These are phyloP conservation scores for Tigriopus japonicus DNA, from an alignment of 1,140 invertebrate genomes.

Conservation along the genomic window DNA sequence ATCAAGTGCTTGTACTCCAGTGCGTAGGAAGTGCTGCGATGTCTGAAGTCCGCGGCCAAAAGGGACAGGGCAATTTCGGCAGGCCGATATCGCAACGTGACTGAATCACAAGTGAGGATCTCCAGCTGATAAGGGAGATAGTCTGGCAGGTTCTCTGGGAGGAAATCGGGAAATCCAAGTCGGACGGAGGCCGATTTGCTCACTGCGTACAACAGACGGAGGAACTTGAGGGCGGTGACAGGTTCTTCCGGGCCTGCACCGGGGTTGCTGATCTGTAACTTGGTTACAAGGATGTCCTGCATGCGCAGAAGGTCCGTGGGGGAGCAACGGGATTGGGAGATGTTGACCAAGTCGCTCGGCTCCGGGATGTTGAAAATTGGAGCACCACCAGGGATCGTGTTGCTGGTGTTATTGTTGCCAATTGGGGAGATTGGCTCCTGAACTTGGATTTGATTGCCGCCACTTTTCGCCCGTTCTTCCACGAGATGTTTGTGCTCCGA, in stretches of 20 bases:
- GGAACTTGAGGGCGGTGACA: slow-evolving; percentile 42
- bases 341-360: slow-evolving; percentile 32
- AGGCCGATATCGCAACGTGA: slow-evolving; percentile 40
- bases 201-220: slow-evolving; percentile 40
- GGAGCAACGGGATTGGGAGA: slow-evolving; percentile 50
- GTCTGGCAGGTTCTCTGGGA: slow-evolving; percentile 22
- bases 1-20: neutral
- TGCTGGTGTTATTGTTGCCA: too few relatives aligned
- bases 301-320: slow-evolving; percentile 48
- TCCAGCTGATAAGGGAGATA: slow-evolving; percentile 43
- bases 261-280: slow-evolving; percentile 38
- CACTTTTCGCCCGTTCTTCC: neutral
- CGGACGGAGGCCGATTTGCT: slow-evolving; percentile 32
- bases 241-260: slow-evolving; percentile 22
- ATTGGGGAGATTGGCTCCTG: too few relatives aligned
- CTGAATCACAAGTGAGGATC: slow-evolving; percentile 45
- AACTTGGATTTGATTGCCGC: too few relatives aligned
- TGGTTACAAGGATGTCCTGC: slow-evolving; percentile 45
- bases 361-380: slow-evolving; percentile 20
- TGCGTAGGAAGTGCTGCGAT: neutral
- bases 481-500: slow-evolving; percentile 25
- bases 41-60: slow-evolving; percentile 31
- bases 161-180: slow-evolving; percentile 29
- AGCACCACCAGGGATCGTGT: too few relatives aligned
- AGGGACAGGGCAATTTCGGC: slow-evolving; percentile 48